These are phyloP conservation scores for Saguinus imperator DNA, from an alignment of 2,113 vertebrate species.

Conservation along the genomic window DNA sequence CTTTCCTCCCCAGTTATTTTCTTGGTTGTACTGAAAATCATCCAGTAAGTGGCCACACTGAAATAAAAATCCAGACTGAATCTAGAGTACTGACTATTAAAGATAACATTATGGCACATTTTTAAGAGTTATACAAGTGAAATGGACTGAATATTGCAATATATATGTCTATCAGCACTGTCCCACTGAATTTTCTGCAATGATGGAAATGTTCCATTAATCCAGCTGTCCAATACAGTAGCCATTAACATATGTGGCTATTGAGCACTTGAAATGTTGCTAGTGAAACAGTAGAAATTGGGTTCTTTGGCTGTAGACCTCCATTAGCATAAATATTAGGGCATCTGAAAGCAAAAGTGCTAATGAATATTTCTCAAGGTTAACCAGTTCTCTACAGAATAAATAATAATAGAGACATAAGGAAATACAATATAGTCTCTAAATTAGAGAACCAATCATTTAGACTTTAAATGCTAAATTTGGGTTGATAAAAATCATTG, in stretches of 20 bases:
- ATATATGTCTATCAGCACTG: not conserved
- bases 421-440: rapidly evolving
- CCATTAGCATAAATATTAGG: not conserved
- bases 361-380: not conserved
- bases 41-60: no score
- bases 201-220: not conserved
- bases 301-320: not conserved
- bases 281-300: not conserved
- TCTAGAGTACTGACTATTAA: not conserved
- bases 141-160: not conserved
- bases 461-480: not conserved
- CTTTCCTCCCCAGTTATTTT: not conserved
- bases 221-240: no score
- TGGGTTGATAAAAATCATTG: not conserved
- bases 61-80: not conserved
- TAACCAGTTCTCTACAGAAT: not conserved
- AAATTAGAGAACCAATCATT: not conserved
- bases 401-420: not conserved
- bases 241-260: not conserved
- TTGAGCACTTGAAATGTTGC: not conserved
- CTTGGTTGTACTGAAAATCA: not conserved
- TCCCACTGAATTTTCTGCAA: not conserved
- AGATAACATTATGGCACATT: not conserved
- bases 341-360: not conserved
- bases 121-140: not conserved